Evolutionary conservation across 2,113 vertebrate species (phyloP), one percentile per base, ranked within the genome.

Genomic region (Calcarius ornatus): DNA sequence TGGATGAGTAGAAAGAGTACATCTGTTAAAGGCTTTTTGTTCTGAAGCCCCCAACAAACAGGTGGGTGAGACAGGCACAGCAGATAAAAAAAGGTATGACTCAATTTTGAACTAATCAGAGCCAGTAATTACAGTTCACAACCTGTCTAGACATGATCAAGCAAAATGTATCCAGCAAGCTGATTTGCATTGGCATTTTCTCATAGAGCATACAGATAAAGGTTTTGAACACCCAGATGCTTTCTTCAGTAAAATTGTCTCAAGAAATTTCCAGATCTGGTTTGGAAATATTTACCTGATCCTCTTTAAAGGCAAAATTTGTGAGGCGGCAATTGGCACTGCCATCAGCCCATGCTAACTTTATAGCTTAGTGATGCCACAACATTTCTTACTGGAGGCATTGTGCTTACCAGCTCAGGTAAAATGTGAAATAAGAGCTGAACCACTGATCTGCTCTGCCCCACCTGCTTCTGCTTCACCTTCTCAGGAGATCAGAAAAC

Each of bases 101-200:
- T 95, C 75, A 88, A 35, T 90, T 77, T 94, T 93, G 84, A 83
- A 31, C 85, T 95, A 93, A 96, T 97, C 90, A 94, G 84, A 87
- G 76, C 31, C 68, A 82, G 78, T 88, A 95, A 96, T 96, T 97
- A n/a, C 85, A 86, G 91, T 93, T 94, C 87, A 90, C 47, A 80
- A 88, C 94, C 68, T 96, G 95, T 93, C 94, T 96, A 94, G 90
- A 95, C 93, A 70, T 72, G 78, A 93, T 96, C 54, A 93, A 66
- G 82, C 45, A 90, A 76, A 63, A 82, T 22, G 54, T 61, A 80
- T 64, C 92, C 94, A 66, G 75, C 75, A 90, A 88, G 37, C 82
- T 96, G 79, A 96, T 97, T 96, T 96, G 51, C 92, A 93, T 70
- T 81, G 68, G 43, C 3, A 1, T 70, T 77, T 50, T 70, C 92